phyloP scores from a whole-genome alignment of 2,113 vertebrate genomes.

The Odocoileus hemionus region DNA sequence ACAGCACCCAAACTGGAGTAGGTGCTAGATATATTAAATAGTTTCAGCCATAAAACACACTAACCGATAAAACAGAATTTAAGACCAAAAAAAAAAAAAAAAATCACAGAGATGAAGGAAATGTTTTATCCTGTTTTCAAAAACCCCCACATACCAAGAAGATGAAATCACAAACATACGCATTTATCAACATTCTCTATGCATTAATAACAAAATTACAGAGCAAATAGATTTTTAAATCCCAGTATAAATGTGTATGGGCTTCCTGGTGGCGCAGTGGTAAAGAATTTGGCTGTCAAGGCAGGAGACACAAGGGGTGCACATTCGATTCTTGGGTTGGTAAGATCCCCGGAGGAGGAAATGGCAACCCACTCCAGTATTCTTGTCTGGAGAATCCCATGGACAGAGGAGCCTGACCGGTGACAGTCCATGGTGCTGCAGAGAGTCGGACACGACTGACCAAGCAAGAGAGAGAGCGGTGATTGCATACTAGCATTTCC shows the following conservation, averaged over 20 bases:
- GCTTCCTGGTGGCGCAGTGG: background rate
- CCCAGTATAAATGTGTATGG: background rate
- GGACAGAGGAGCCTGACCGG: background rate
- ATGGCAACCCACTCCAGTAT: background rate
- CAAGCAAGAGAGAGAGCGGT: background rate
- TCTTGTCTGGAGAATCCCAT: background rate
- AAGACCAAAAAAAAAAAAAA: background rate
- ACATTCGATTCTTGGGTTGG: background rate
- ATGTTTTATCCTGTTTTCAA: background rate
- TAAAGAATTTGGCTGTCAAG: background rate
- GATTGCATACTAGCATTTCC: background rate
- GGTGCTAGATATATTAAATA: background rate
- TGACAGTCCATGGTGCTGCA: background rate
- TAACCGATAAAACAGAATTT: background rate
- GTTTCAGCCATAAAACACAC: background rate
- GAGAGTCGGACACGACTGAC: background rate
- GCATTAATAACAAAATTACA: background rate
- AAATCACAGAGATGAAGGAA: background rate
- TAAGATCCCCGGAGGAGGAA: background rate
- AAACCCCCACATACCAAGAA: background rate
- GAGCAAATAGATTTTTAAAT: background rate
- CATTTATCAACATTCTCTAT: background rate
- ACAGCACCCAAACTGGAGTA: background rate
- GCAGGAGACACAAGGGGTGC: background rate
- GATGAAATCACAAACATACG: background rate